Evolutionary conservation across 2,113 vertebrate species (phyloP), one percentile per base, ranked within the genome.

Genomic region (Elephantulus edwardii): DNA sequence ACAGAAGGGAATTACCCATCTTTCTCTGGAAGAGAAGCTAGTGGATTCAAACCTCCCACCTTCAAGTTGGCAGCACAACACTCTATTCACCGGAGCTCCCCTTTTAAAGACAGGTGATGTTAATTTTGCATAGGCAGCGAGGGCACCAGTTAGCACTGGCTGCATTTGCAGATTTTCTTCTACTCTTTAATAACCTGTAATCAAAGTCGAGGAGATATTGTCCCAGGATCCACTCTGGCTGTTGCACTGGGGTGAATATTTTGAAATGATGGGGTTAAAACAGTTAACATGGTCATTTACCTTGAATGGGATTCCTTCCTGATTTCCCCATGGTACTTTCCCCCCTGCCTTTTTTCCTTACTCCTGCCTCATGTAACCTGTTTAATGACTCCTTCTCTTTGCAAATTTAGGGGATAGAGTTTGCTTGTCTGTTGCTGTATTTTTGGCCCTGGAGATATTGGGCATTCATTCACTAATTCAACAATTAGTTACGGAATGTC

Each of bases 311-410:
- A n/a, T n/a, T n/a, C n/a, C n/a, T n/a, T n/a, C n/a, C n/a, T n/a
- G n/a, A n/a, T n/a, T 50, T 8, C 14, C 8, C 33, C 56, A 35
- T 8, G 52, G 26, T 24, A 3, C 64, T 89, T 75, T 6, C 2
- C 14, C 6, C 19, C 83, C 66, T 70, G 60, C 40, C 5, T 76
- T 46, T 28, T 33, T 52, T 28, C 75, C 22, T 54, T 20, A 28
- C 19, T 11, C 35, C 38, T 38, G n/a, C 9, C 35, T 8, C 19
- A 64, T 64, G 30, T 81, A 82, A 84, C 46, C 64, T 52, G 88
- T 26, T 72, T 44, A 68, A 83, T n/a, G 42, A 46, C 58, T 86
- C 68, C 87, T 76, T n/a, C 12, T 82, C n/a, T 90, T 82, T 30
- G 42, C 52, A 72, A 90, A 62, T 28, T 64, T 74, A 28, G 42